Conservation (phyloP, 2,888 invertebrate genomes). For the Anarsia innoxiella region DNA sequence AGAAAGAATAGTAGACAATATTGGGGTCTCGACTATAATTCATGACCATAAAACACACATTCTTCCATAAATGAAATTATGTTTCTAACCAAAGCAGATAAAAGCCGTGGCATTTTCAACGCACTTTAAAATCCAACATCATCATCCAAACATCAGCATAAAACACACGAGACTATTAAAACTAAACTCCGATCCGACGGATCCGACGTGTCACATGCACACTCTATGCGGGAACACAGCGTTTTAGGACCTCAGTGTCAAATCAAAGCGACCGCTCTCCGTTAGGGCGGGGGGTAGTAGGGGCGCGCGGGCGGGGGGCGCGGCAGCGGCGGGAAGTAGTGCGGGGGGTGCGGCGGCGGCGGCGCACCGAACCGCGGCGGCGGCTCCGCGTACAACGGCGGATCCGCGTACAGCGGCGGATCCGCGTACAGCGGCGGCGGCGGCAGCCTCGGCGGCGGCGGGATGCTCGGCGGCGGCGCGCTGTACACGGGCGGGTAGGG, state of each 20-base stretch:
- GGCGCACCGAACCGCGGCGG: slow-evolving; percentile 34
- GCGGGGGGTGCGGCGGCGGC: slow-evolving; percentile 58
- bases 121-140: too few relatives aligned
- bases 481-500: slow-evolving; percentile 61
- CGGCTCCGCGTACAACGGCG: slow-evolving; percentile 22
- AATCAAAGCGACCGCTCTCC: slow-evolving; percentile 18
- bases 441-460: slow-evolving; percentile 49
- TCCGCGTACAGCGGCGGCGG: slow-evolving; percentile 52
- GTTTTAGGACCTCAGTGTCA: slow-evolving; percentile 10
- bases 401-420: slow-evolving; percentile 60
- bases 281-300: slow-evolving; percentile 63
- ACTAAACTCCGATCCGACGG: too few relatives aligned
- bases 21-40: too few relatives aligned
- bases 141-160: too few relatives aligned
- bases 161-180: too few relatives aligned
- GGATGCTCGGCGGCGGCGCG: slow-evolving; percentile 46
- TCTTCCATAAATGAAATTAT: too few relatives aligned
- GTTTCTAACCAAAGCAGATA: too few relatives aligned
- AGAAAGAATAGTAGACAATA: too few relatives aligned
- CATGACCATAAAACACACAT: too few relatives aligned
- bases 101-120: too few relatives aligned
- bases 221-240: too few relatives aligned
- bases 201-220: too few relatives aligned
- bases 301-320: slow-evolving; percentile 45
- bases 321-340: slow-evolving; percentile 47